Evolutionary conservation across 2,113 vertebrate genomes (phyloP), one percentile per base, ranked within the genome.

Genomic region (Indri indri): DNA sequence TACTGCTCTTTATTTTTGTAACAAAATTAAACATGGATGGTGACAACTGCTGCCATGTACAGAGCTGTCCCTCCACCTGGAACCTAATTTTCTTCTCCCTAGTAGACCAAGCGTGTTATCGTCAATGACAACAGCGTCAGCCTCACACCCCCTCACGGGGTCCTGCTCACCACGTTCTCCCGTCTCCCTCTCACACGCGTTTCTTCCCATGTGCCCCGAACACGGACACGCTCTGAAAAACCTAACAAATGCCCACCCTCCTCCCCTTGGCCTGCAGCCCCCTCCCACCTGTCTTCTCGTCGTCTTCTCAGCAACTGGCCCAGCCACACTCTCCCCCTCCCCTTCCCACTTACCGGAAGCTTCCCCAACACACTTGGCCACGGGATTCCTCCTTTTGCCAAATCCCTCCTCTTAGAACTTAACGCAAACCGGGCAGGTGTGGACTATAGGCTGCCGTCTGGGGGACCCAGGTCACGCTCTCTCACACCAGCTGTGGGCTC

Each of bases 201-300:
- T 34, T 93, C 57, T 66, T 54, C 40, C 47, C 45, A 14, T 2
- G 2, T 11, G 42, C n/a, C 47, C 22, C 13, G 13, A 30, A 59
- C 40, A 54, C 0, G 0, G 20, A 3, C 34, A 25, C 1, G 1
- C n/a, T 42, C 54, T 8, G 66, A 86, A 34, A 20, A 59, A 68
- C 25, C n/a, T 3, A 68, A 71, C 66, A 70, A n/a, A 9, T 1
- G 18, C 2, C 27, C 47, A 27, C 11, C 34, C 32, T 2, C 73
- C 37, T 4, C 37, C 13, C 45, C 13, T 17, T 1, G 6, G n/a
- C 23, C 59, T 3, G 2, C 8, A 30, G 40, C 34, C 10, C 18
- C 73, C 57, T 18, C 57, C 7, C 0, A 11, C 32, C 27, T 22
- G 34, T 18, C 0, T 0, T 8, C 17, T 2, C 4, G 2, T 2